phyloP scores from a whole-genome alignment of 2,113 vertebrate genomes.

The Sclerurus mexicanus region DNA sequence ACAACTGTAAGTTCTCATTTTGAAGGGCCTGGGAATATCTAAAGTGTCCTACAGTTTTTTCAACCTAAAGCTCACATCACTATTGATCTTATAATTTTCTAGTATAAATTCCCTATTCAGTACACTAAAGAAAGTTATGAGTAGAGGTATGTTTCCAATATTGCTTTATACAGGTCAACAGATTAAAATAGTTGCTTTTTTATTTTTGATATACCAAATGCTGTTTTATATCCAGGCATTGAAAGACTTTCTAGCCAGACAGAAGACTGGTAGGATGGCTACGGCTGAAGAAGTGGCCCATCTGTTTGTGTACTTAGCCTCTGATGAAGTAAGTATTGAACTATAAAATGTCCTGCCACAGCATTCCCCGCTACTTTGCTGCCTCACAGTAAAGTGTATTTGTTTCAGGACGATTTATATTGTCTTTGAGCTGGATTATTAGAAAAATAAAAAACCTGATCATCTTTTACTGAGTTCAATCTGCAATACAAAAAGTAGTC shows the following conservation, averaged over 20 bases:
- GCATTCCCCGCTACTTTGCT: not conserved
- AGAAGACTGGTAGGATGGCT: slow-evolving; percentile 90
- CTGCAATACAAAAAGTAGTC: not conserved
- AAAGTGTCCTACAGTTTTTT: not conserved
- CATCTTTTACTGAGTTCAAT: not conserved
- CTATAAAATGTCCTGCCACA: not conserved
- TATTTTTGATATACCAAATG: not conserved
- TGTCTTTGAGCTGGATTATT: not conserved
- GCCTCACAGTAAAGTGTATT: not conserved
- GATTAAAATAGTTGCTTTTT: not conserved
- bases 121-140: not conserved
- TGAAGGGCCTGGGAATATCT: not conserved
- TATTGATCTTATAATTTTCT: not conserved
- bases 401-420: not conserved
- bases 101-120: not conserved
- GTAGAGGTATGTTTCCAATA: not conserved
- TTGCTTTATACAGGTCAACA: not conserved
- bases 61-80: not conserved
- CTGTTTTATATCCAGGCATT: slow-evolving; percentile 75
- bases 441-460: not conserved
- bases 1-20: not conserved
- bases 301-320: slow-evolving; percentile 93
- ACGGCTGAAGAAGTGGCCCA: slow-evolving; percentile 90
- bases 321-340: slow-evolving; percentile 85
- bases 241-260: slow-evolving; percentile 88